Conservation (phyloP, 2,797 vertebrate genomes). For the Sebastes diploproa region DNA sequence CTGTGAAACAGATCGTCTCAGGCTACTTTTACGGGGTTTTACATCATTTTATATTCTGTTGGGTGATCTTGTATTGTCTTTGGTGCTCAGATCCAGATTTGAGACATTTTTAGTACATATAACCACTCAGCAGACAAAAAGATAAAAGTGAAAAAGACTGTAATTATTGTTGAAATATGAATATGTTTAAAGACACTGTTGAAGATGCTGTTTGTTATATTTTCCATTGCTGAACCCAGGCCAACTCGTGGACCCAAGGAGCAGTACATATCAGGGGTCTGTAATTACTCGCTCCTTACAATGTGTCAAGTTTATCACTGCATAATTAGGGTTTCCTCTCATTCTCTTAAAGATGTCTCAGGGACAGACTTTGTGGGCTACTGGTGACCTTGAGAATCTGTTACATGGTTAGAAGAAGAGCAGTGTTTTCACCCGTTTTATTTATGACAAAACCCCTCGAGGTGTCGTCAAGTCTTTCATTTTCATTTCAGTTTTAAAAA, state of each 20-base stretch:
- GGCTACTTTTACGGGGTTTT: slow-evolving; percentile 62
- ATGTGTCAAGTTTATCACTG: slow-evolving; percentile 74
- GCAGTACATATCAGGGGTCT: slow-evolving; percentile 78
- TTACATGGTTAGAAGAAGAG: slow-evolving; percentile 58
- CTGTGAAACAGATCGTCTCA: slow-evolving; percentile 81
- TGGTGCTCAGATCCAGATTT: slow-evolving; percentile 64
- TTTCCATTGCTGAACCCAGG: slow-evolving; percentile 64
- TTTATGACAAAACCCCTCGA: slow-evolving; percentile 21
- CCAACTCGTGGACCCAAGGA: slow-evolving; percentile 73
- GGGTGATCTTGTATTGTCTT: slow-evolving; percentile 62
- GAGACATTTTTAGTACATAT: slow-evolving; percentile 41
- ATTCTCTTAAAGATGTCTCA: slow-evolving; percentile 71
- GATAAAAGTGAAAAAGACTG: slow-evolving; percentile 59
- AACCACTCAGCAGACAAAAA: slow-evolving; percentile 53
- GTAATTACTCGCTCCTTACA: slow-evolving; percentile 65
- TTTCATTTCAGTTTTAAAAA: slow-evolving; percentile 26
- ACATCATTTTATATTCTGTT: slow-evolving; percentile 52
- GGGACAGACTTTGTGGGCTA: slow-evolving; percentile 75
- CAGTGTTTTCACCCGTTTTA: slow-evolving; percentile 39
- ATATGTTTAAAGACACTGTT: slow-evolving; percentile 83
- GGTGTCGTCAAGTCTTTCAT: slow-evolving; percentile 17
- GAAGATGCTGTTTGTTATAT: slow-evolving; percentile 76
- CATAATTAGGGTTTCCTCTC: slow-evolving; percentile 64
- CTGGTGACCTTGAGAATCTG: slow-evolving; percentile 78
- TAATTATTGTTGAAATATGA: slow-evolving; percentile 77